These are phyloP conservation scores for Euplagia quadripunctaria DNA, from an alignment of 2,888 invertebrate species.

Conservation along the genomic window DNA sequence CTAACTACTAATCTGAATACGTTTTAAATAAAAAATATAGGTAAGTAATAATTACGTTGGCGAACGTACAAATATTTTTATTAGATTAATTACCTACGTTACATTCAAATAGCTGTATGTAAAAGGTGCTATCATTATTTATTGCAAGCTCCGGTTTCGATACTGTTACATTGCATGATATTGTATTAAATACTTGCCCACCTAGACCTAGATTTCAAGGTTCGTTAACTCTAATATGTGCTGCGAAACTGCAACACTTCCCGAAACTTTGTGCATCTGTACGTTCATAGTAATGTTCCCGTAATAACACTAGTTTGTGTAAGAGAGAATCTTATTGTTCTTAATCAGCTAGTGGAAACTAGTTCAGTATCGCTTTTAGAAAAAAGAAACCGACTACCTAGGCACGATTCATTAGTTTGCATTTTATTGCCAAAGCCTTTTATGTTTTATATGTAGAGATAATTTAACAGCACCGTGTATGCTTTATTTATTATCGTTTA, in stretches of 20 bases:
- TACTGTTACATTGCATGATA: conserved; percentile 51
- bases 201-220: conserved; percentile 65
- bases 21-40: neutral
- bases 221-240: conserved; percentile 39
- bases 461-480: conserved; percentile 33
- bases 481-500: conserved; percentile 28
- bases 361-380: conserved; percentile 23
- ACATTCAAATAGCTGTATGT: conserved; percentile 18
- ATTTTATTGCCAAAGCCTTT: conserved; percentile 25
- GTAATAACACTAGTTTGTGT: conserved; percentile 1
- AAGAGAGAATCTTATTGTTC: conserved; percentile 15
- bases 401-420: conserved; percentile 31
- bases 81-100: neutral
- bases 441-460: conserved; percentile 28
- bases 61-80: neutral
- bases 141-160: conserved; percentile 33
- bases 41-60: neutral
- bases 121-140: conserved; percentile 32
- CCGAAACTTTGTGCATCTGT: conserved; percentile 21
- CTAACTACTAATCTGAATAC: neutral
- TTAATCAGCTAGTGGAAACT: conserved; percentile 21
- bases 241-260: conserved; percentile 39
- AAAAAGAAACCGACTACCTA: conserved; percentile 19
- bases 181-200: conserved; percentile 49
- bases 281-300: neutral